phyloP scores from a whole-genome alignment of 2,888 invertebrate species.

The Caenorhabditis sp. region DNA sequence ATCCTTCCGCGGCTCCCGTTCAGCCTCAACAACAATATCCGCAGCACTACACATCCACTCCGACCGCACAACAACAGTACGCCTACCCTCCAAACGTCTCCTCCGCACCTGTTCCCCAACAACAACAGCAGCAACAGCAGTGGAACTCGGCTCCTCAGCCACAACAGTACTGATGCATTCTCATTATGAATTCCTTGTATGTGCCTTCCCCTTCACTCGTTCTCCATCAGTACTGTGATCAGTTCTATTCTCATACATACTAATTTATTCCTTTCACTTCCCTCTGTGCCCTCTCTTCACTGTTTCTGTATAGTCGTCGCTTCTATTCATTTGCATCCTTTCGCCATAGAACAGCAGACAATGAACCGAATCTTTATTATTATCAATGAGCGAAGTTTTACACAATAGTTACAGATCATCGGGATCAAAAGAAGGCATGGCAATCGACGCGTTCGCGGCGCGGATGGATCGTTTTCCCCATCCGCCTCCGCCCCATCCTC shows the following conservation, averaged over 20 bases:
- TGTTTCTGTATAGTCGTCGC: slow-evolving; percentile 34
- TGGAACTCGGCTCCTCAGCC: slow-evolving; percentile 24
- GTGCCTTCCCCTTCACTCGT: not conserved
- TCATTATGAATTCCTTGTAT: slow-evolving; percentile 20
- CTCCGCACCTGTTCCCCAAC: slow-evolving; percentile 7
- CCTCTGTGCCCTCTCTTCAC: not conserved
- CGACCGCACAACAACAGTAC: slow-evolving; percentile 20
- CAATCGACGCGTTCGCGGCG: slow-evolving; percentile 14
- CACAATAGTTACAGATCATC: slow-evolving; percentile 19
- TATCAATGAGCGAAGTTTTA: not conserved
- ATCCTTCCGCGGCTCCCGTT: slow-evolving; percentile 1
- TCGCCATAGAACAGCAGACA: slow-evolving; percentile 16
- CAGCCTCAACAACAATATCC: slow-evolving; percentile 27
- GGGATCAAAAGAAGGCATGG: slow-evolving; percentile 44
- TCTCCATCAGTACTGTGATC: slow-evolving; percentile 28
- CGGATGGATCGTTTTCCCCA: slow-evolving; percentile 43
- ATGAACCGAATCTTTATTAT: slow-evolving; percentile 7
- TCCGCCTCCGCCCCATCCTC: slow-evolving; percentile 43
- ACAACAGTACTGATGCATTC: slow-evolving; percentile 12
- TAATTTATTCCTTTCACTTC: not conserved
- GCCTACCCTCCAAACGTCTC: slow-evolving; percentile 21
- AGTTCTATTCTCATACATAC: slow-evolving; percentile 29
- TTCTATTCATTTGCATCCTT: not conserved
- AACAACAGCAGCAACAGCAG: slow-evolving; percentile 19
- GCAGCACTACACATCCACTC: slow-evolving; percentile 7